Base-by-base conservation (phyloP, 2,888 invertebrate genomes). In the Ophion obscuratus region DNA sequence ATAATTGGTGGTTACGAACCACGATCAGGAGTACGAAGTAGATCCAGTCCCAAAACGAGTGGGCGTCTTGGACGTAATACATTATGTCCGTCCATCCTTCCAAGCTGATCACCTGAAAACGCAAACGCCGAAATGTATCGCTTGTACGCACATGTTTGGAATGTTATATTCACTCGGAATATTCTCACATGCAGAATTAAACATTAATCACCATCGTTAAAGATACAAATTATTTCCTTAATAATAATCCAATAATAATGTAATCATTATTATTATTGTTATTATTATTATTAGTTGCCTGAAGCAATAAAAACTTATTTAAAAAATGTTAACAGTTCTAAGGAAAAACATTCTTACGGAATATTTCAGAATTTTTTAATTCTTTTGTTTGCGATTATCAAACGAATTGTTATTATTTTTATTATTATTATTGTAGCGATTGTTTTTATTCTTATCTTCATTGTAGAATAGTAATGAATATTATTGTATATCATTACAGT, bases 31-130 rank as follows among this genome's bases (percentile, higher is more conserved):
- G 96, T 85, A 99, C 99, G 95, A 99, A 99, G 95, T 99, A 99
- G 90, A 99, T 98, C 99, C 99, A 99, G 94, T 99, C 99, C 99
- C 99, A 99, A 95, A 99, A 99, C 88, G 99, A 99, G 95, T 99
- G 99, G 75, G 99, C 99, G 94, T 99, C 99, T 95, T 99, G 99
- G 88, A 99, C 98, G 95, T 99, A 99, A 95, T 99, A 99, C 99
- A 99, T 99, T 89, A 99, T 99, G 94, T 99, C 99, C 66, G 99
- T 99, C 99, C 99, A 99, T 87, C 99, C 99, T 95, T 99, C 99
- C 91, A 99, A 95, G 89, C 99, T 99, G 95, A 99, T 99, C 70
- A 99, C 99, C 99, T 99, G 95, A 78, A 94, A 94, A 66, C 17
- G 14, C 17, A 53, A 53, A 53, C 53, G 53, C 59, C 17, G 68